Base-by-base conservation (phyloP, 2,797 vertebrate species). In the Poliocrania exsul region DNA sequence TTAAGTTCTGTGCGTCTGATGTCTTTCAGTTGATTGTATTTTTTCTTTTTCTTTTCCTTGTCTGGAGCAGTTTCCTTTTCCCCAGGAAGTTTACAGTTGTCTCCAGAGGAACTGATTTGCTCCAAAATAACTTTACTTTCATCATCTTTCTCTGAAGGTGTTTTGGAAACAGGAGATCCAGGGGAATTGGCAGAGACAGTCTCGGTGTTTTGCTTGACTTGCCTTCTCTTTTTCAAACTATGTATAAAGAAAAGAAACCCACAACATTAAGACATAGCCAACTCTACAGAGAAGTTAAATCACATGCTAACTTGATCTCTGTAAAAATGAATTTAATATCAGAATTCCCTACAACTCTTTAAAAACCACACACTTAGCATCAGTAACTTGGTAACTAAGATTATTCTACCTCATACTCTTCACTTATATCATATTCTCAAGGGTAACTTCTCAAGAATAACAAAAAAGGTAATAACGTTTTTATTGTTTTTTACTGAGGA, bases 191-290 rank as follows among this genome's bases (percentile, higher is more conserved):
- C 72, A 78, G 97, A 91, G 16, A 93, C 47, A 16, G 95, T 40
- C 61, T 98, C 98, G 0, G 97, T 78, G 92, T 96, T 98, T 96
- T 98, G 98, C 83, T 98, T 98, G 78, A 96, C 92, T 94, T 98
- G 97, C 60, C 97, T 98, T 94, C 98, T 98, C 97, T 98, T 98
- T 90, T 98, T 98, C 93, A 98, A 96, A 61, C 98, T 98, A 92
- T 3, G 16, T 70, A 71, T 62, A 56, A 86, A 84, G 33, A 66
- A 51, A 53, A 65, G 19, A 79, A 78, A 47, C 3, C 9, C 46
- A 62, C 9, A 44, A 70, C 4, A 29, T 69, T 37, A 92, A 66
- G 17, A 79, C 18, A 38, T 4, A 69, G n/a, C 15, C 29, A 74
- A 40, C 7, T 54, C 75, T 46, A 57, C 6, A 54, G 44, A 71